Conservation (phyloP, 2,888 invertebrate species). For the Drosophila greeni region DNA sequence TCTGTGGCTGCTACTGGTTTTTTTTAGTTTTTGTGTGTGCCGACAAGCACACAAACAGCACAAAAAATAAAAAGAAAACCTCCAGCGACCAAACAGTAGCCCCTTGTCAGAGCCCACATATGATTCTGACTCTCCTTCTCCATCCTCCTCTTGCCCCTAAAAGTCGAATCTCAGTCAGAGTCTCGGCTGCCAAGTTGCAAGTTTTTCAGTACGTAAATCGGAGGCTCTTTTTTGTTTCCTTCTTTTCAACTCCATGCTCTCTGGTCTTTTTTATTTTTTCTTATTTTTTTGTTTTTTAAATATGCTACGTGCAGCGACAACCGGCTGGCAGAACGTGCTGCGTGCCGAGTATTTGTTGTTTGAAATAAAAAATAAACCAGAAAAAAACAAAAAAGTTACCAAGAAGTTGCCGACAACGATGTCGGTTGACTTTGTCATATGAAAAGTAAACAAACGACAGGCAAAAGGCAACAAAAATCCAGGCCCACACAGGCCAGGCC, state of each 20-base stretch:
- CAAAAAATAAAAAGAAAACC: conserved; percentile 31
- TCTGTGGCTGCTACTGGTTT: conserved; percentile 59
- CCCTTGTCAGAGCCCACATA: conserved; percentile 56
- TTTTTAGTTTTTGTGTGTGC: conserved; percentile 17
- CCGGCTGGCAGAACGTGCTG: conserved; percentile 56
- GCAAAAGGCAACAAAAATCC: conserved; percentile 59
- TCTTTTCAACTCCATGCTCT: not conserved
- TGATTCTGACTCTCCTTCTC: conserved; percentile 29
- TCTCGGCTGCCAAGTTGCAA: conserved; percentile 47
- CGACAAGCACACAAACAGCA: conserved; percentile 41
- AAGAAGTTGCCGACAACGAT: conserved; percentile 66
- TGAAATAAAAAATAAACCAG: conserved; percentile 34
- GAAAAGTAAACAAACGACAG: conserved; percentile 70
- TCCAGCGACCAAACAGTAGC: conserved; percentile 62
- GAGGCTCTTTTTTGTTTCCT: conserved; percentile 54
- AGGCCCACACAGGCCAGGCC: conserved; percentile 39
- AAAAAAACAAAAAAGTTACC: conserved; percentile 46
- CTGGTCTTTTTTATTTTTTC: conserved; percentile 15
- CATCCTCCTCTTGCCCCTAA: not conserved
- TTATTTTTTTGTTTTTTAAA: conserved; percentile 49
- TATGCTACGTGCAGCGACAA: conserved; percentile 61
- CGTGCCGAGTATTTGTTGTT: conserved; percentile 64
- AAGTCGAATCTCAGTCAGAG: conserved; percentile 33
- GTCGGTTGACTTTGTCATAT: conserved; percentile 69
- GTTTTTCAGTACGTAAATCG: conserved; percentile 66